phyloP scores from a whole-genome alignment of 2,113 vertebrate genomes.

The Saccopteryx leptura region DNA sequence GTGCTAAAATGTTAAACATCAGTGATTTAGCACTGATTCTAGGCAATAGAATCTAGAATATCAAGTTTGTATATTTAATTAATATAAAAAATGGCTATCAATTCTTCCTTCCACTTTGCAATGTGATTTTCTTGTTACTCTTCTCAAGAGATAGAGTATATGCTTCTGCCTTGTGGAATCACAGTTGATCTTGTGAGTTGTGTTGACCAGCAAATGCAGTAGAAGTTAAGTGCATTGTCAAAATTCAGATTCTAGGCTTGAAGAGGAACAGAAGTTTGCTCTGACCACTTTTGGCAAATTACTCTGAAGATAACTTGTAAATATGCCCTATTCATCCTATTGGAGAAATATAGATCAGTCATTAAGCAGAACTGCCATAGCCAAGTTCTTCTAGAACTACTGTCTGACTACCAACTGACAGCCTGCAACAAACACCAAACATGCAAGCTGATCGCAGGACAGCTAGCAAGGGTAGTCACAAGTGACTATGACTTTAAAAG shows the following conservation, averaged over 20 bases:
- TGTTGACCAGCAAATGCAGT: neutral
- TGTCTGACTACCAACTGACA: neutral
- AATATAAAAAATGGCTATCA: neutral
- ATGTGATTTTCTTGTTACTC: neutral
- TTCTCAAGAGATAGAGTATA: neutral
- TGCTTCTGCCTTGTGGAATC: neutral
- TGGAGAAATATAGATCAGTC: neutral
- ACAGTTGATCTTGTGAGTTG: neutral
- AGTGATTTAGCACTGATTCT: neutral
- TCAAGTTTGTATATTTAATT: neutral
- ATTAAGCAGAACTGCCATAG: neutral
- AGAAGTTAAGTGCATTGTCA: neutral
- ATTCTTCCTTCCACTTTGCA: neutral
- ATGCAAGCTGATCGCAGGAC: rapidly evolving
- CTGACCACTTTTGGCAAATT: neutral
- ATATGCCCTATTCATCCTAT: neutral
- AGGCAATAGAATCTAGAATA: neutral
- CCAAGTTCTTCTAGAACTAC: neutral
- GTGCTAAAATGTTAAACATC: neutral
- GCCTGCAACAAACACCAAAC: neutral
- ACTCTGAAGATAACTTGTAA: neutral
- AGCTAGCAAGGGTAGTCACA: neutral
- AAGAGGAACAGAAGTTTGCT: neutral
- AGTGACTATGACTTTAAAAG: rapidly evolving
- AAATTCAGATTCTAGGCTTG: neutral